Evolutionary conservation across 1,140 invertebrate genomes (phyloP).

Genomic region (Zophobas atratus): DNA sequence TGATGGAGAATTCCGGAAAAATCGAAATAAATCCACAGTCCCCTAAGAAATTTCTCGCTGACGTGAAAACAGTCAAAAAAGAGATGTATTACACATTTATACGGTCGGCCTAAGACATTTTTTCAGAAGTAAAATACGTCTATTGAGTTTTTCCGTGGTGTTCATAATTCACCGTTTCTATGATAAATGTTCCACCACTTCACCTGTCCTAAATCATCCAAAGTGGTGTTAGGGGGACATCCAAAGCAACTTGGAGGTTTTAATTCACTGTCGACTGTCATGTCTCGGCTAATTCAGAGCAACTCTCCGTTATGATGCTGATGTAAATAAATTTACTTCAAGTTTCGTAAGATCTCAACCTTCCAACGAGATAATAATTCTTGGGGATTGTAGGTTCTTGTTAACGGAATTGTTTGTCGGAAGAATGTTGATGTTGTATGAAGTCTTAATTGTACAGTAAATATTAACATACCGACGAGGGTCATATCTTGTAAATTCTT

Average conservation of each 20-base stretch:
- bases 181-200: slow-evolving; percentile 56
- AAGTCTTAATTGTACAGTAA: slow-evolving; percentile 41
- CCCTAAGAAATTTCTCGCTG: slow-evolving; percentile 26
- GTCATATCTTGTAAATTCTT: slow-evolving; percentile 31
- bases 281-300: slow-evolving; percentile 52
- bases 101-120: slow-evolving; percentile 52
- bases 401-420: slow-evolving; percentile 47
- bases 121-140: slow-evolving; percentile 56
- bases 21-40: not conserved
- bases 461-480: slow-evolving; percentile 33
- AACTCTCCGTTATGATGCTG: slow-evolving; percentile 46
- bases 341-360: slow-evolving; percentile 43
- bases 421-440: slow-evolving; percentile 45
- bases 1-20: not conserved
- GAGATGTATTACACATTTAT: slow-evolving; percentile 55
- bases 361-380: slow-evolving; percentile 50
- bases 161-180: slow-evolving; percentile 55
- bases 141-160: slow-evolving; percentile 54
- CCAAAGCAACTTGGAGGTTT: slow-evolving; percentile 50
- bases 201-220: slow-evolving; percentile 55
- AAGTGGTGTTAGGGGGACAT: slow-evolving; percentile 47
- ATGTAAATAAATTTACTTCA: slow-evolving; percentile 53
- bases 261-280: slow-evolving; percentile 52
- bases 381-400: slow-evolving; percentile 35
- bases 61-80: slow-evolving; percentile 46